phyloP scores from a whole-genome alignment of 1,140 invertebrate genomes.

The Stegodyphus mimosarum region DNA sequence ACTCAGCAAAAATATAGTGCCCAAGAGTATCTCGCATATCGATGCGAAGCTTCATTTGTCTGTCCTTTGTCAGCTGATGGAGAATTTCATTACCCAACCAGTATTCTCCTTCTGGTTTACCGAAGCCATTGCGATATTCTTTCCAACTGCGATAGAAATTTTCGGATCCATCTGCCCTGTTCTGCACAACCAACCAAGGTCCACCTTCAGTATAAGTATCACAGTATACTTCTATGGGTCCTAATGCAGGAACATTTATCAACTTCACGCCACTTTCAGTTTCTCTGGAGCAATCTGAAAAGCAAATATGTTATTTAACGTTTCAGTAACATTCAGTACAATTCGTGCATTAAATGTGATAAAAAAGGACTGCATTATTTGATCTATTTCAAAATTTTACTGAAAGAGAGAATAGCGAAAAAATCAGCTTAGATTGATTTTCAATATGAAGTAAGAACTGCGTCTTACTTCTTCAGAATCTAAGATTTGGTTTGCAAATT shows the following conservation, averaged over 20 bases:
- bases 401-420: too few relatives aligned
- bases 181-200: conserved; percentile 86
- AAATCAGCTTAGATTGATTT: too few relatives aligned
- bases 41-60: conserved; percentile 71
- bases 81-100: conserved; percentile 71
- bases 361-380: too few relatives aligned
- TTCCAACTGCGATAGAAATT: conserved; percentile 70
- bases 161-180: conserved; percentile 78
- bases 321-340: not conserved
- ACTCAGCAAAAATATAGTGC: conserved; percentile 72
- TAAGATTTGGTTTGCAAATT: too few relatives aligned
- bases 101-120: conserved; percentile 68
- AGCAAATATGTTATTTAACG: not conserved
- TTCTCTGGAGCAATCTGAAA: conserved; percentile 25
- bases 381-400: too few relatives aligned
- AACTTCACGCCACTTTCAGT: conserved; percentile 74
- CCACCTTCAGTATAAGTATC: conserved; percentile 71
- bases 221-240: conserved; percentile 81
- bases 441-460: too few relatives aligned
- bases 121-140: conserved; percentile 71
- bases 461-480: too few relatives aligned
- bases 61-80: conserved; percentile 69
- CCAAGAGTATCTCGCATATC: conserved; percentile 75
- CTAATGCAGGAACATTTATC: conserved; percentile 76
- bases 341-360: too few relatives aligned